Evolutionary conservation across 2,113 vertebrate genomes (phyloP), one percentile per base, ranked within the genome.

Genomic region (Pangasianodon gigas): DNA sequence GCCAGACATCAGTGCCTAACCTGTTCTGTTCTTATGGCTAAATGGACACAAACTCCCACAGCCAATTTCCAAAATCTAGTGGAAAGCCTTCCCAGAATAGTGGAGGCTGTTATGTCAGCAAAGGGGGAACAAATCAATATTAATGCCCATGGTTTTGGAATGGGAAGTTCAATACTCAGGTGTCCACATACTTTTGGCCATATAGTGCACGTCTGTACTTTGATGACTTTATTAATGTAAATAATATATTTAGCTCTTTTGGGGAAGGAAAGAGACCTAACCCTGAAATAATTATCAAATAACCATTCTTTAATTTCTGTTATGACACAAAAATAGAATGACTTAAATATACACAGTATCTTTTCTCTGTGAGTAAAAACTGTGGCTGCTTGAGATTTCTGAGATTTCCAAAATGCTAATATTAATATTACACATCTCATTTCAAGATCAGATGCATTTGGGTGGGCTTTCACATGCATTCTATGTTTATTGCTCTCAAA

Each of bases 401-500:
- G 1, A 56, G 7, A 52, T 48, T 79, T 46, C 75, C 4, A 79
- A 41, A 48, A 52, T 5, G 4, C 18, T 83, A 56, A 83, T 41
- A 84, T 58, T 26, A 84, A 60, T 26, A 84, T 84, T 60, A 60
- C 65, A 84, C 48, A 56, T 37, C 37, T 54, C 21, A 71, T 81
- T 51, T 69, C 41, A 79, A 62, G 67, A 88, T 58, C 77, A 77
- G 48, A 82, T 41, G 79, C 48, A 84, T 46, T 46, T 44, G 82
- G 69, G 26, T 77, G 69, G 88, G 13, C 29, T 74, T 48, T 48
- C 29, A 37, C 56, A 79, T 26, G 52, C 88, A 79, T 51, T 87
- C 85, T 41, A 44, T 77, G 71, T 86, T 88, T 90, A 82, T 67
- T 77, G 56, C 51, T 80, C 51, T 84, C 71, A 80, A 81, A 80